Base-by-base conservation (phyloP, 2,888 invertebrate species). In the Zygogramma bicolorata region DNA sequence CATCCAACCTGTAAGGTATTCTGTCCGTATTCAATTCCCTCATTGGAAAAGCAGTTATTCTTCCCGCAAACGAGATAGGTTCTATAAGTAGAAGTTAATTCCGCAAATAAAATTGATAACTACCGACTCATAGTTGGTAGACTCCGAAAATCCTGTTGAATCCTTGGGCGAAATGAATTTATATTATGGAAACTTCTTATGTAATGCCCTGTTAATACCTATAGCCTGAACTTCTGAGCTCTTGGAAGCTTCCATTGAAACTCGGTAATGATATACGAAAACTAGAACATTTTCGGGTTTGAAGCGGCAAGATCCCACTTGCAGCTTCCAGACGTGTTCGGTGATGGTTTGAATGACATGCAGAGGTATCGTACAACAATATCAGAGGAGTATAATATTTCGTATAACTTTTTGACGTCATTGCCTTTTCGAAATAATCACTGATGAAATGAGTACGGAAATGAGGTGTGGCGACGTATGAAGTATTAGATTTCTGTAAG, bases 141-240 rank as follows among this genome's bases (percentile, higher is more conserved):
- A 7, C 38, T 20, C 10, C 29, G 20, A 42, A 58, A 59, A 49
- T 42, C 58, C 31, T 5, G 27, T 15, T 27, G 22, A 67, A 66
- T 66, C 66, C 58, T 5, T 34, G 38, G 57, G 38, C 38, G 42
- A 42, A 66, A 67, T 67, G 66, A 67, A 67, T 67, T 67, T 67
- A 67, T 67, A 67, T 42, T 67, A 67, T 59, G 66, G 57, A 67
- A 67, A 67, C 66, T 59, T 67, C 58, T 25, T 42, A 67, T 42
- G 59, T 67, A 58, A 67, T 34, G 42, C 59, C 42, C 20, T 67
- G 59, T 59, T 67, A 67, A 67, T 67, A 42, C 66, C 66, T 58
- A 13, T 31, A 15, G 40, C 20, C 59, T 53, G 25, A 40, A 68
- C 61, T 62, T 68, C 10, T 68, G 38, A 68, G 62, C 68, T 59